These are phyloP conservation scores for Agonopterix alstromeriana DNA, from an alignment of 2,888 invertebrate species.

Conservation along the genomic window DNA sequence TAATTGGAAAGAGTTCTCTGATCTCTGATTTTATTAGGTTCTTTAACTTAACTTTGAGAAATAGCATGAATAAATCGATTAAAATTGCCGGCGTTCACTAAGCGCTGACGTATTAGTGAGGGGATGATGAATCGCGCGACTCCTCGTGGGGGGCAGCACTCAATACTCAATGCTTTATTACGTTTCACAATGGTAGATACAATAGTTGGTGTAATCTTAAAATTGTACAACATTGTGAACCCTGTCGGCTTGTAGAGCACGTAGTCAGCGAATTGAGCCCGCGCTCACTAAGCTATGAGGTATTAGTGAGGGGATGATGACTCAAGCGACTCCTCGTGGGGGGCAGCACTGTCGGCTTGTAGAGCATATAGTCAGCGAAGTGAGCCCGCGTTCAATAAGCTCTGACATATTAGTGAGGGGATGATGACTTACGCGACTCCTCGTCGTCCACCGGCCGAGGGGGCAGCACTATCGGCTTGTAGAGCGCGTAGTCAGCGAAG, in stretches of 20 bases:
- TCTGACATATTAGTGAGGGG: too few relatives aligned
- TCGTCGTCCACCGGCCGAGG: slow-evolving; percentile 22
- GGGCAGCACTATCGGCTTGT: slow-evolving; percentile 52
- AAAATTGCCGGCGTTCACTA: too few relatives aligned
- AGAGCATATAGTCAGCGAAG: slow-evolving; percentile 79
- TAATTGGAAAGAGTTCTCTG: too few relatives aligned
- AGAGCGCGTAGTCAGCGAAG: slow-evolving; percentile 79
- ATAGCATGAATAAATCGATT: too few relatives aligned
- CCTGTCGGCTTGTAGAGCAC: slow-evolving; percentile 74
- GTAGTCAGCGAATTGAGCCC: slow-evolving; percentile 79
- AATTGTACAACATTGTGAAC: too few relatives aligned
- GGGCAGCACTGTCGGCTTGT: slow-evolving; percentile 52
- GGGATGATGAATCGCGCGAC: slow-evolving; percentile 16
- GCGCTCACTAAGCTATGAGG: slow-evolving; percentile 87
- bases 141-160: slow-evolving; percentile 29
- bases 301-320: slow-evolving; percentile 54
- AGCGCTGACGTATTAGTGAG: too few relatives aligned
- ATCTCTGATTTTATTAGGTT: too few relatives aligned
- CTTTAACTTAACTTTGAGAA: too few relatives aligned
- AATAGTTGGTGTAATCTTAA: too few relatives aligned
- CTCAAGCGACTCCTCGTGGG: slow-evolving; percentile 28
- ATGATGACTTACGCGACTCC: slow-evolving; percentile 20
- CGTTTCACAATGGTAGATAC: too few relatives aligned
- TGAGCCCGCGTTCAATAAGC: slow-evolving; percentile 26
- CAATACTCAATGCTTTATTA: too few relatives aligned